Percentiles rank a stretch among this genome's conserved stretches.
These are phyloP conservation scores for Parapristionchus giblindavisi DNA, from an alignment of 2,888 invertebrate species.

Conservation along the genomic window DNA sequence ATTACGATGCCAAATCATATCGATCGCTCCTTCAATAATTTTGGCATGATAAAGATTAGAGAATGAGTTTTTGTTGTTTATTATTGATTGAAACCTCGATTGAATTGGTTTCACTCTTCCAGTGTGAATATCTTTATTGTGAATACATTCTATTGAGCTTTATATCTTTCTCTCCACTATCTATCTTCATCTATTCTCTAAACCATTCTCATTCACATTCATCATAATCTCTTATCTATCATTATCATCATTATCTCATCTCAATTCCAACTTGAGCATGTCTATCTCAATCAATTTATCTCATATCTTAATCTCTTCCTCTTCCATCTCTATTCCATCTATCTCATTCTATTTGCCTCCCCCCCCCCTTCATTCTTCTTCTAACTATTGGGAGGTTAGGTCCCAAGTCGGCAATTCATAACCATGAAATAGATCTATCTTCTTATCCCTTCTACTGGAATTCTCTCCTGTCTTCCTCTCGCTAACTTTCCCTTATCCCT, in stretches of 20 bases:
- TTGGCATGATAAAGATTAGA: no score
- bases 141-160: no score
- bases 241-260: not conserved
- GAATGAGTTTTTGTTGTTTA: no score
- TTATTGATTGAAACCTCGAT: no score
- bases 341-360: not conserved
- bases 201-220: not conserved
- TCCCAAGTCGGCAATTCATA: no score
- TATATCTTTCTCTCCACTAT: not conserved
- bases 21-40: no score
- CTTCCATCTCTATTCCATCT: not conserved
- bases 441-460: constrained; percentile 4
- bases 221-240: not conserved
- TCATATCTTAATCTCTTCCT: not conserved
- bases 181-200: not conserved
- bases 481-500: not conserved
- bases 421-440: not conserved
- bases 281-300: no score
- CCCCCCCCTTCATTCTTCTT: not conserved
- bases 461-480: not conserved
- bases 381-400: not conserved
- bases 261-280: not conserved
- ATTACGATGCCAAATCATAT: no score
- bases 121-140: no score
- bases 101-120: no score